These are phyloP conservation scores for Blastobasis lacticolella DNA, from an alignment of 2,888 invertebrate genomes.

Conservation along the genomic window DNA sequence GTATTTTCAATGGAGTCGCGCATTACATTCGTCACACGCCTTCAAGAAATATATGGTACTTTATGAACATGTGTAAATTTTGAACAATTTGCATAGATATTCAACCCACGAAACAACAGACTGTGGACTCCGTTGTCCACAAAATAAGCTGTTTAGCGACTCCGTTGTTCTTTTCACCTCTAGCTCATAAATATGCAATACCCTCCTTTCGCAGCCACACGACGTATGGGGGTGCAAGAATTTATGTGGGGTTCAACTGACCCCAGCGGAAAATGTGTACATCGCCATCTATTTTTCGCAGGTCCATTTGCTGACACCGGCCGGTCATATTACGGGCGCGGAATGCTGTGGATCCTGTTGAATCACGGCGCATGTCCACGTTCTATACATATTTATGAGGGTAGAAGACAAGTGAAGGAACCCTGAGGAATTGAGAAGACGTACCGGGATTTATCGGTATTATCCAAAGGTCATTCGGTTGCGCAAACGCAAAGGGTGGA, in stretches of 20 bases:
- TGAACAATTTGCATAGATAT: too few species aligned
- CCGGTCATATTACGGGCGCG: conserved; percentile 42
- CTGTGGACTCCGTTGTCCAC: conserved; percentile 9
- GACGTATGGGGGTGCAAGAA: conserved; percentile 39
- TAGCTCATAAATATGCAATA: conserved; percentile 43
- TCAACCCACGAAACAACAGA: too few species aligned
- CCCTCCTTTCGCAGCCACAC: conserved; percentile 31
- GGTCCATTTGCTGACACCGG: conserved; percentile 57
- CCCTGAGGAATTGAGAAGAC: conserved; percentile 29
- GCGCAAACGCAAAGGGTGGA: neutral
- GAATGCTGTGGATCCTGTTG: conserved; percentile 16
- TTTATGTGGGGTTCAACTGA: conserved; percentile 46
- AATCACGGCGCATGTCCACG: conserved; percentile 24
- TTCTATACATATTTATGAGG: conserved; percentile 55
- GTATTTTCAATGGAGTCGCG: too few species aligned
- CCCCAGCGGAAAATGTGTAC: conserved; percentile 40
- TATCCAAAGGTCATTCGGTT: conserved; percentile 8
- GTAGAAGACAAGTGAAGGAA: conserved; percentile 18
- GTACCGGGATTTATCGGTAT: conserved; percentile 28
- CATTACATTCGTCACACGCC: too few species aligned
- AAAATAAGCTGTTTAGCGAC: conserved; percentile 14
- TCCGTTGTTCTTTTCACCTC: conserved; percentile 31
- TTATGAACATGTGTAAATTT: too few species aligned
- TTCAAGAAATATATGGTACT: too few species aligned
- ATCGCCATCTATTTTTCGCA: conserved; percentile 43